Percentiles rank a stretch among this genome's conserved stretches.
Conservation (phyloP, 2,797 vertebrate genomes). For the Acrossocheilus wenchowensis region DNA sequence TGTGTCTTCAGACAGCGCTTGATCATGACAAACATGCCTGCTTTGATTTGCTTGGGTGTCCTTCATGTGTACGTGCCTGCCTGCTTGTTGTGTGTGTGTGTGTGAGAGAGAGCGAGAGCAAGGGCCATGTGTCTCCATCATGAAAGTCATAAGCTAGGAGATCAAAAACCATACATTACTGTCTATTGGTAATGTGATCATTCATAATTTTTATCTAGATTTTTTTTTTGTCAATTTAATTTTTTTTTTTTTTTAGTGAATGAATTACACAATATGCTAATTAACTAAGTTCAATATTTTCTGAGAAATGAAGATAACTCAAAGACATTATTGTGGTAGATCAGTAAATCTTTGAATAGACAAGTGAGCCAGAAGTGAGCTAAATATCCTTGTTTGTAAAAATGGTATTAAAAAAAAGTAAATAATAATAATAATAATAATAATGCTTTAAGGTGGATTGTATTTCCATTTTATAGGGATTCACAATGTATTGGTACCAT, state of each 20-base stretch:
- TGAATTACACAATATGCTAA: background rate
- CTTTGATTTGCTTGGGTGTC: slow-evolving; percentile 23
- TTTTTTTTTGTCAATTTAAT: background rate
- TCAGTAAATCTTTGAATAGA: background rate
- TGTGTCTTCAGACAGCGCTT: slow-evolving; percentile 31
- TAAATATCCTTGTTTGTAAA: background rate
- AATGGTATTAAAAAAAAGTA: background rate
- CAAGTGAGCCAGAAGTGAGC: background rate
- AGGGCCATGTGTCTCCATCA: slow-evolving; percentile 20
- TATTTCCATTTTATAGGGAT: background rate
- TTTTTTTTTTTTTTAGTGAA: background rate
- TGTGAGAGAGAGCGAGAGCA: background rate
- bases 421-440: too few relatives aligned
- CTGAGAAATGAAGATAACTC: background rate
- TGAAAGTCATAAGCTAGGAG: slow-evolving; percentile 1
- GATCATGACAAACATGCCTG: slow-evolving; percentile 32
- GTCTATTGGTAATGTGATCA: background rate
- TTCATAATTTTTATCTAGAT: background rate
- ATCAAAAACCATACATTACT: slow-evolving; percentile 2
- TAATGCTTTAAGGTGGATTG: background rate
- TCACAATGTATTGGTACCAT: background rate
- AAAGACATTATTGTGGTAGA: background rate
- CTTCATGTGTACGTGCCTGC: slow-evolving; percentile 26
- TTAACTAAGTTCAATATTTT: background rate
- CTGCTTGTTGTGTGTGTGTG: background rate